These are phyloP conservation scores for Cliona cf. orientalis DNA, from an alignment of 37 sponge, comb jelly and placozoan genomes.

Conservation along the genomic window DNA sequence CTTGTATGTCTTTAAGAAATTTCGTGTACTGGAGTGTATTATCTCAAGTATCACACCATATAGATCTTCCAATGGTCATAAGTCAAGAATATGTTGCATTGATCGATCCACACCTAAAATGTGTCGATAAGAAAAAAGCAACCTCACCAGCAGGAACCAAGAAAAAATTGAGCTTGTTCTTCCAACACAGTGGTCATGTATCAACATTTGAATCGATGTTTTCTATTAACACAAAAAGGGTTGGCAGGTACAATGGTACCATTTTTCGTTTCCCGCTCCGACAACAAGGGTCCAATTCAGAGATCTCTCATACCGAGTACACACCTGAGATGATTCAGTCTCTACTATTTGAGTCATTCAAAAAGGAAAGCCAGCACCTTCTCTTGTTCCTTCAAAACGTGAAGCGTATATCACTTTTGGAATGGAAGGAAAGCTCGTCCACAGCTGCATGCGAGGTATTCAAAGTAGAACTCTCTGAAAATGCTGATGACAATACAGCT, in stretches of 20 bases:
- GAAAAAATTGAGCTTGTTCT: conserved; percentile 27
- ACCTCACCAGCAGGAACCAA: conserved; percentile 7
- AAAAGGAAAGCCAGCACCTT: conserved; percentile 44
- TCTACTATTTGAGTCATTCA: conserved; percentile 50
- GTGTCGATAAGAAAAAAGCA: conserved; percentile 5
- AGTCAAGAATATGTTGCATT: conserved; percentile 54
- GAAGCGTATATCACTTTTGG: conserved; percentile 33
- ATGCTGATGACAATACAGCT: background rate
- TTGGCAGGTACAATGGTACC: conserved; percentile 53
- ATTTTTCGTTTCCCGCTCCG: conserved; percentile 83
- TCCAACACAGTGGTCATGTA: conserved; percentile 28
- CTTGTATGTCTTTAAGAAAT: no score
- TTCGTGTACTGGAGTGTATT: no score
- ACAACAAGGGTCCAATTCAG: conserved; percentile 18
- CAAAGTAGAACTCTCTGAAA: background rate
- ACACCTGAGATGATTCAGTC: conserved; percentile 30
- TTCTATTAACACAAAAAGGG: conserved; percentile 1
- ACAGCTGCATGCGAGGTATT: background rate
- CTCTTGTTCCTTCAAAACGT: conserved; percentile 72
- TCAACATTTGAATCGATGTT: conserved; percentile 41
- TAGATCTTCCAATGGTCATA: conserved; percentile 70
- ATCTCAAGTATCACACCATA: no score
- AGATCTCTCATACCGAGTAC: conserved; percentile 27
- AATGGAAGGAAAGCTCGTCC: background rate
- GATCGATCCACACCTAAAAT: conserved; percentile 54